Conservation (phyloP, 2,113 vertebrate genomes). For the Synchiropus splendidus region DNA sequence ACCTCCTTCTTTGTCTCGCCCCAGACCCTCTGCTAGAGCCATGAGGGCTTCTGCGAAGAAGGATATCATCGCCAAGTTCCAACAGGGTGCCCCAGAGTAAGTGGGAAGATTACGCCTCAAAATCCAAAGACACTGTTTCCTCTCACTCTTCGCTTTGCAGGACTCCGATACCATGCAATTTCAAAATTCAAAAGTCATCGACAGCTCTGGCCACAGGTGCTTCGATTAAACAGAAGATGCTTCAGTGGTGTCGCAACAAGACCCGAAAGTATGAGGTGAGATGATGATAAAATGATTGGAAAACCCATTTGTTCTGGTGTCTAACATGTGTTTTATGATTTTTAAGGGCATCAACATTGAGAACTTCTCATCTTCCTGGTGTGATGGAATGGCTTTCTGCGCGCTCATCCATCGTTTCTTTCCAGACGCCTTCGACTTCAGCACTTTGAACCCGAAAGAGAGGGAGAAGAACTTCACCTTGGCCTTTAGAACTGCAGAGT, state of each 20-base stretch:
- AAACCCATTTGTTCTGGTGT: not conserved
- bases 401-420: conserved; percentile 70
- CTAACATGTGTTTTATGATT: conserved; percentile 1
- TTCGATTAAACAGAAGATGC: conserved; percentile 69
- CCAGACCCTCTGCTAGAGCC: conserved; percentile 42
- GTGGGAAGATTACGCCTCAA: conserved; percentile 10
- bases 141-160: conserved; percentile 19
- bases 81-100: conserved; percentile 65
- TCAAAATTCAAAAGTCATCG: conserved; percentile 63
- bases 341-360: conserved; percentile 63
- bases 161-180: conserved; percentile 55
- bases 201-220: conserved; percentile 44
- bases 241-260: conserved; percentile 69
- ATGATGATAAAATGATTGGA: not conserved
- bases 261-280: conserved; percentile 64
- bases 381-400: conserved; percentile 68
- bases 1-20: conserved; percentile 25
- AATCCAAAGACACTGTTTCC: not conserved
- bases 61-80: conserved; percentile 68
- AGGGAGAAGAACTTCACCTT: conserved; percentile 67
- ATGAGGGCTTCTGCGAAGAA: conserved; percentile 47
- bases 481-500: conserved; percentile 70
- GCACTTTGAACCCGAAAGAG: conserved; percentile 52
- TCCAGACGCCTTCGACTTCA: conserved; percentile 68
- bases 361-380: conserved; percentile 73